Evolutionary conservation across 2,888 invertebrate species (phyloP).

Genomic region (Hypercompe scribonia): DNA sequence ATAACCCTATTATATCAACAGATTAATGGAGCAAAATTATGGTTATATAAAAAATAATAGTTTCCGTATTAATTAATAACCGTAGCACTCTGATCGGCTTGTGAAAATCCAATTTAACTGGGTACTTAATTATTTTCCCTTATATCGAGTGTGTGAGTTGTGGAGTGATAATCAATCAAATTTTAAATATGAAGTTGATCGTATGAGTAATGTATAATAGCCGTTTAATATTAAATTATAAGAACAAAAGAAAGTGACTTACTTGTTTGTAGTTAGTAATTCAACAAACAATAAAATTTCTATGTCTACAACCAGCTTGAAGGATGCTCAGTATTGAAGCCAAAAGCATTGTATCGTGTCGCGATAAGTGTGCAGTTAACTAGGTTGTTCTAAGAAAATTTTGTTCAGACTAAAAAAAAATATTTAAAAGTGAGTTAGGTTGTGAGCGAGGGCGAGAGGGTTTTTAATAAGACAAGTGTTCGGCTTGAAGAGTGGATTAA

Average conservation of each 20-base stretch:
- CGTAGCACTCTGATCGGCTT: slow-evolving; percentile 32
- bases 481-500: no score
- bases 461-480: no score
- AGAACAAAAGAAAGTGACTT: not conserved
- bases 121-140: slow-evolving; percentile 25
- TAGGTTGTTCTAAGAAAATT: not conserved
- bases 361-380: not conserved
- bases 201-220: not conserved
- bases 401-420: not conserved
- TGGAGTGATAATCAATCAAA: slow-evolving; percentile 32
- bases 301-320: no score
- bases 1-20: not conserved
- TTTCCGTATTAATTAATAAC: slow-evolving; percentile 16
- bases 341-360: not conserved
- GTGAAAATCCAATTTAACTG: slow-evolving; percentile 40
- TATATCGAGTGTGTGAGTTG: slow-evolving; percentile 38
- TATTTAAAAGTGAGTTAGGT: no score
- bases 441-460: no score
- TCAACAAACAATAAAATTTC: no score
- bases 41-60: slow-evolving; percentile 5
- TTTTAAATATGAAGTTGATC: slow-evolving; percentile 34
- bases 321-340: no score
- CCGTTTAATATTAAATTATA: not conserved
- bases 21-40: slow-evolving; percentile 7
- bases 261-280: no score